phyloP scores from a whole-genome alignment of 30 jellyfish, hydroid and myxozoan genomes.

The Clytia hemisphaerica region DNA sequence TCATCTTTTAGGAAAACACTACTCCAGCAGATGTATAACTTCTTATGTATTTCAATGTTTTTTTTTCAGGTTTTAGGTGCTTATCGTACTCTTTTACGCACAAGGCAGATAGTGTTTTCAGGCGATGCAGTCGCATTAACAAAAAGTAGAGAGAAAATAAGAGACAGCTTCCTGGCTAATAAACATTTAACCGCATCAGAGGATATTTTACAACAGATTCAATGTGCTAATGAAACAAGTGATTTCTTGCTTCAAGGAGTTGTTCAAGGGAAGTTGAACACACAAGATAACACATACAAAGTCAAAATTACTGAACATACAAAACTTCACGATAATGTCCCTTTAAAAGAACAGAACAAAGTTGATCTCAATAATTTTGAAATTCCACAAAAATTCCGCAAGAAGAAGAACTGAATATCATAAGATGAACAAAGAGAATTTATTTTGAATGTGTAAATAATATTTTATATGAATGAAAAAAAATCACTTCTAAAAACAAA shows the following conservation, averaged over 20 bases:
- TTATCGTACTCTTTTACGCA: constrained; percentile 13
- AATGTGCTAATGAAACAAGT: constrained; percentile 23
- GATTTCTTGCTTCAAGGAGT: constrained; percentile 25
- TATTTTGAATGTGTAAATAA: too few relatives aligned
- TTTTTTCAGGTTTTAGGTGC: constrained; percentile 10
- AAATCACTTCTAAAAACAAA: too few relatives aligned
- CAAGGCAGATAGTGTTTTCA: constrained; percentile 7
- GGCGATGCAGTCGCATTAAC: constrained; percentile 20
- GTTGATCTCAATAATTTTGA: constrained; percentile 14
- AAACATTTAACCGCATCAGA: not conserved
- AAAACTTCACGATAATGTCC: constrained; percentile 18
- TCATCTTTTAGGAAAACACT: too few relatives aligned
- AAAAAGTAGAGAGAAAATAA: constrained; percentile 9
- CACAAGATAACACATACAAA: constrained; percentile 5
- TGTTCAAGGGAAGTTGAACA: not conserved
- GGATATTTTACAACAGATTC: not conserved
- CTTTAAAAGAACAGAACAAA: constrained; percentile 14
- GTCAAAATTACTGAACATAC: constrained; percentile 26
- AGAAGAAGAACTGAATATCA: too few relatives aligned
- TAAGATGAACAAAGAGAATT: too few relatives aligned
- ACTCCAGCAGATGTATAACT: too few relatives aligned
- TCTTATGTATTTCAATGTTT: not conserved
- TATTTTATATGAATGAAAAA: too few relatives aligned
- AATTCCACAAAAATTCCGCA: constrained; percentile 15
- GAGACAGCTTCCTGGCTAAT: constrained; percentile 20